phyloP scores from a whole-genome alignment of 2,888 invertebrate genomes.

The Watsonalla cultraria region DNA sequence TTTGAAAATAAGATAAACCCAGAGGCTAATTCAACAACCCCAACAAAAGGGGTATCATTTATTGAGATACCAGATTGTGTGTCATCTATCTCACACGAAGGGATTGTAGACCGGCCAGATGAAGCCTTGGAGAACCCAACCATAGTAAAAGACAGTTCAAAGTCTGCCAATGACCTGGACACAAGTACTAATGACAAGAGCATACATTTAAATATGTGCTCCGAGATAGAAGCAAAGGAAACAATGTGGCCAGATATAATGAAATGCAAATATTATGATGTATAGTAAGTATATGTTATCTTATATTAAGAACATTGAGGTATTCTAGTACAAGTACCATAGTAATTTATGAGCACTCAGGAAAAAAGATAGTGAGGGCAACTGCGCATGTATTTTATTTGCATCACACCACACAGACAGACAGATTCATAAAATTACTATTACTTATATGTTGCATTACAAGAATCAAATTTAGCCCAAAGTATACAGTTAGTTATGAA shows the following conservation, averaged over 20 bases:
- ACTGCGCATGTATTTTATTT: too few species aligned
- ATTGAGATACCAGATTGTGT: conserved; percentile 49
- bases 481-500: too few species aligned
- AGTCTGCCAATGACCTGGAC: conserved; percentile 37
- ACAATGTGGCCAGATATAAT: conserved; percentile 80
- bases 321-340: background rate
- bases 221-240: conserved; percentile 55
- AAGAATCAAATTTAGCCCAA: too few species aligned
- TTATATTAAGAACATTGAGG: background rate
- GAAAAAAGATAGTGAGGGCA: too few species aligned
- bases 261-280: conserved; percentile 82
- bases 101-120: conserved; percentile 5
- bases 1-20: conserved; percentile 55
- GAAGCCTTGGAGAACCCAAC: conserved; percentile 6
- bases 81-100: conserved; percentile 6
- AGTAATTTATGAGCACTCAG: too few species aligned
- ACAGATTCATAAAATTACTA: too few species aligned
- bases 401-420: too few species aligned
- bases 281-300: conserved; percentile 79
- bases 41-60: conserved; percentile 62
- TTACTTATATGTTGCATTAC: too few species aligned
- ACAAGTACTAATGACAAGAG: conserved; percentile 49
- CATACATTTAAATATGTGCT: conserved; percentile 49
- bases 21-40: conserved; percentile 52
- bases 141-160: conserved; percentile 19